phyloP scores from a whole-genome alignment of 1,140 invertebrate genomes.

The Drosophila nebulosa region DNA sequence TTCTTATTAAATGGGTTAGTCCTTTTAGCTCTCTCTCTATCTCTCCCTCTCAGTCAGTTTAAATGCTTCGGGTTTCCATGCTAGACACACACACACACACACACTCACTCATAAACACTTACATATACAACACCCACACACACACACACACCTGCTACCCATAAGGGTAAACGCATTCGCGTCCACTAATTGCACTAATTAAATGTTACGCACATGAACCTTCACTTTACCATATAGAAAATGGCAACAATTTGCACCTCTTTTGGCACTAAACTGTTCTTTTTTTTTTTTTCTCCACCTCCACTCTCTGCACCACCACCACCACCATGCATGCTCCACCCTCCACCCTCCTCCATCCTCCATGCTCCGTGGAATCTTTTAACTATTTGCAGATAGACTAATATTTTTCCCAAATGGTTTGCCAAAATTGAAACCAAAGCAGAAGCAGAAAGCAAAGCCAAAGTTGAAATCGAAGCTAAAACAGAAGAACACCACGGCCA shows the following conservation, averaged over 20 bases:
- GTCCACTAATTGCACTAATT: constrained; percentile 70
- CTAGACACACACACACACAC: constrained; percentile 11
- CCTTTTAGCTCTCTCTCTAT: constrained; percentile 1
- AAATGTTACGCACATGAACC: constrained; percentile 39
- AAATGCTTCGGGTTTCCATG: constrained; percentile 32
- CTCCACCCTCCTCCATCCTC: neutral
- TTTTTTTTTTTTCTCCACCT: constrained; percentile 2
- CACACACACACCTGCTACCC: constrained; percentile 5
- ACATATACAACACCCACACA: constrained; percentile 24
- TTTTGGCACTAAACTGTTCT: constrained; percentile 66
- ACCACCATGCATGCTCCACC: constrained; percentile 19
- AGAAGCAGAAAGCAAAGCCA: constrained; percentile 47
- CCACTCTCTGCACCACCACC: constrained; percentile 36
- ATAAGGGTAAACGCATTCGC: constrained; percentile 14
- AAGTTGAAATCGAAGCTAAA: constrained; percentile 33
- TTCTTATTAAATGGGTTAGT: neutral
- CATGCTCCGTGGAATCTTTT: constrained; percentile 7
- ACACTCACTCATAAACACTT: constrained; percentile 15
- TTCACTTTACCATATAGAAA: constrained; percentile 11
- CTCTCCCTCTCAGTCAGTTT: constrained; percentile 12
- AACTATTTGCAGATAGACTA: constrained; percentile 77
- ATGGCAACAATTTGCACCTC: constrained; percentile 57
- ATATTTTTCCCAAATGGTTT: constrained; percentile 80
- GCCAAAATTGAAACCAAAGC: constrained; percentile 63
- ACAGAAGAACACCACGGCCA: constrained; percentile 49